phyloP scores from a whole-genome alignment of 2,113 vertebrate species.

The Progne subis region DNA sequence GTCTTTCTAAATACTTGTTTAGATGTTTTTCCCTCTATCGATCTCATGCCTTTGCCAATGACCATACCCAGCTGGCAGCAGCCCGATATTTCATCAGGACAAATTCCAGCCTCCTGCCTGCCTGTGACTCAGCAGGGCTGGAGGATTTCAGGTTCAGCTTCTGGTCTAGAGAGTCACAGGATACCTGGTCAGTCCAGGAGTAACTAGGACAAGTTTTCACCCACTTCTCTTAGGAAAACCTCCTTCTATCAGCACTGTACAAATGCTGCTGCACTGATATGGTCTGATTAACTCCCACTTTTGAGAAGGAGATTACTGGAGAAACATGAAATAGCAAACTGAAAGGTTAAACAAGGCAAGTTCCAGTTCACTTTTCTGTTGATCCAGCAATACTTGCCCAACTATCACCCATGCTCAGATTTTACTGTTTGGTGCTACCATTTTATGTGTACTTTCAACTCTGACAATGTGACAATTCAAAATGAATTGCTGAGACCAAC shows the following conservation, averaged over 20 bases:
- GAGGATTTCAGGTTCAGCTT: conserved; percentile 8
- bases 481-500: background rate
- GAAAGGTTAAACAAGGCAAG: conserved; percentile 14
- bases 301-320: background rate
- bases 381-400: background rate
- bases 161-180: background rate
- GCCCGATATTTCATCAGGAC: background rate
- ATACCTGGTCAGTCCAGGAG: background rate
- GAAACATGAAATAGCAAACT: background rate
- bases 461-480: background rate
- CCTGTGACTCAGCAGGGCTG: conserved; percentile 51
- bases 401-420: background rate
- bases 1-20: background rate
- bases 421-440: background rate
- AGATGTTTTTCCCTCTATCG: background rate
- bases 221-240: background rate
- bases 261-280: background rate
- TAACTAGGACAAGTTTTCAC: background rate
- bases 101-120: conserved; percentile 34
- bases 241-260: background rate
- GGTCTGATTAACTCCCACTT: background rate
- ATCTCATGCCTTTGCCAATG: conserved; percentile 5
- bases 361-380: conserved; percentile 2
- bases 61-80: conserved; percentile 48
- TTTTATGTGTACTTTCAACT: background rate